Base-by-base conservation (phyloP, 1,140 invertebrate genomes). In the Ceratina calcarata region DNA sequence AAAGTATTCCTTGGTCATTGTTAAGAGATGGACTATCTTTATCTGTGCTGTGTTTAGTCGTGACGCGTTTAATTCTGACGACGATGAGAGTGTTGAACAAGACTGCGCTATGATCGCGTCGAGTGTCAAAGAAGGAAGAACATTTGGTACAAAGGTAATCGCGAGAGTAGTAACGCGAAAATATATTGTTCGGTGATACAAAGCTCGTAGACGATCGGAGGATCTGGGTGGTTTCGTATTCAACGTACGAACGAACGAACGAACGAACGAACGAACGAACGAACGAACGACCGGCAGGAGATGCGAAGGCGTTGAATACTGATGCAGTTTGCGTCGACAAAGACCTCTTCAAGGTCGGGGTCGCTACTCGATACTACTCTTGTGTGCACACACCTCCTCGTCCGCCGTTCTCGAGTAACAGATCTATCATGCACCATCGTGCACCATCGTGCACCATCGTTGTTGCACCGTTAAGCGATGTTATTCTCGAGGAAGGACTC, bases 291-390 rank as follows among this genome's bases (percentile, higher is more conserved):
- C 74, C 68, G 83, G 77, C 53, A 85, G 85, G 83, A 90, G 81
- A 90, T 86, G 88, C 83, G 87, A 90, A 85, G 87, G 89, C 88
- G 89, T 89, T 80, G 90, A 91, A 91, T 91, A 90, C 87, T 87
- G 87, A 91, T 90, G 88, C 16, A 66, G 75, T 79, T 78, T 68
- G 82, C 81, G 88, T 89, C 86, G 85, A 90, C 89, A 89, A 90
- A 91, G 89, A 91, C 89, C 89, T 89, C 85, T 90, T 84, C 90
- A 91, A 91, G 90, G 90, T 84, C 87, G 89, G 84, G 81, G 87
- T 88, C 86, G 84, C 81, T 84, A 86, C 81, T 85, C 86, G 77
- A 82, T 72, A 83, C 16, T 57, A 16, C 55, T 18, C 55, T n/a
- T 16, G 3, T 16, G 55, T 57, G 55, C 55, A n/a, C 57, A 32